These are phyloP conservation scores for Nomada hirtipes DNA, from an alignment of 2,888 invertebrate genomes.

Conservation along the genomic window DNA sequence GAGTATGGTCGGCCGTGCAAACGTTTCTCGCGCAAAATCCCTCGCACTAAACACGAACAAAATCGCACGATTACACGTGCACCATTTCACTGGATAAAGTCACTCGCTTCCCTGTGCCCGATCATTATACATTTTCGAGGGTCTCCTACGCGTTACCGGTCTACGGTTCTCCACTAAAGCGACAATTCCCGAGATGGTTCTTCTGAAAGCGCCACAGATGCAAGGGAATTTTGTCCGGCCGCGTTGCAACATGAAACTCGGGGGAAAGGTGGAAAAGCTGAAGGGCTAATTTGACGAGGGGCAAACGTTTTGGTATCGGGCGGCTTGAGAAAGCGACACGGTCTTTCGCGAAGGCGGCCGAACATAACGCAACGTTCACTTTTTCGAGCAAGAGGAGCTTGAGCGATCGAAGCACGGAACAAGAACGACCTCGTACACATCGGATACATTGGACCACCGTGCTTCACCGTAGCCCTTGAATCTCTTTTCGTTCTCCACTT, in stretches of 20 bases:
- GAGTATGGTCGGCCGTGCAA: slow-evolving; percentile 67
- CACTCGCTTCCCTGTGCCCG: background rate
- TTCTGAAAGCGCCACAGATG: too few relatives aligned
- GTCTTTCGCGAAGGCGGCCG: slow-evolving; percentile 55
- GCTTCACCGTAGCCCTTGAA: slow-evolving; percentile 21
- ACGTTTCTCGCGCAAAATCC: slow-evolving; percentile 54
- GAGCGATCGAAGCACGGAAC: slow-evolving; percentile 30
- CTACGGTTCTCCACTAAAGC: too few relatives aligned
- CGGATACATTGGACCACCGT: slow-evolving; percentile 41
- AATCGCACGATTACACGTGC: background rate
- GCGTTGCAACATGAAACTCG: background rate
- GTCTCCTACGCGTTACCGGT: background rate
- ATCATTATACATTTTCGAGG: slow-evolving; percentile 7
- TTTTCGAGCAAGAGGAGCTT: slow-evolving; percentile 58
- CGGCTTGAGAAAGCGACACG: slow-evolving; percentile 68
- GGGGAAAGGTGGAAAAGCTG: background rate
- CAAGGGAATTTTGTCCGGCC: background rate
- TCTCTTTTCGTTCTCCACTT: slow-evolving; percentile 9
- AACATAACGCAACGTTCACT: slow-evolving; percentile 71
- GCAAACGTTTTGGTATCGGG: slow-evolving; percentile 53
- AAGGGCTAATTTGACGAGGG: background rate
- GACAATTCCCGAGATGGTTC: too few relatives aligned
- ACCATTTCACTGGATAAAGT: slow-evolving; percentile 1
- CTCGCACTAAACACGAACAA: slow-evolving; percentile 34
- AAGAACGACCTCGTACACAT: slow-evolving; percentile 61